Conservation (phyloP, 2,797 vertebrate species). For the Arctocebus calabarensis region DNA sequence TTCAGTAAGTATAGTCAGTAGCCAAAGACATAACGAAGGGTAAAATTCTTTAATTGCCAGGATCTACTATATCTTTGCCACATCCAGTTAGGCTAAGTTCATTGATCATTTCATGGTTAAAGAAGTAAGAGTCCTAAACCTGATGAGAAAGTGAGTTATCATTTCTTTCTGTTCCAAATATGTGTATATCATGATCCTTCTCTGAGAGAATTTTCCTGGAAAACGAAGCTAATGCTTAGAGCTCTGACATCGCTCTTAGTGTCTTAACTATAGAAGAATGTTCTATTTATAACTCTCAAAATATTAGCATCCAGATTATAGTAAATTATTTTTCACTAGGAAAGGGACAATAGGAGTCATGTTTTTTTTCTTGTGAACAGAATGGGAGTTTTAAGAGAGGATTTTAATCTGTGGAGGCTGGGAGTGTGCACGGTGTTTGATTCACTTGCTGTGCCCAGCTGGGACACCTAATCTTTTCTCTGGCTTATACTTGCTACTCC, state of each 20-base stretch:
- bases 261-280: conserved; percentile 58
- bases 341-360: conserved; percentile 33
- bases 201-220: conserved; percentile 5
- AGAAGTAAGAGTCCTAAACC: conserved; percentile 48
- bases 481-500: background rate
- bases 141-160: conserved; percentile 11
- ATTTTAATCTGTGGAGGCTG: background rate
- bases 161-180: conserved; percentile 52
- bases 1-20: background rate
- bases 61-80: background rate
- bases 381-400: conserved; percentile 30
- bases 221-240: conserved; percentile 1
- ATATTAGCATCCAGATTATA: conserved; percentile 45
- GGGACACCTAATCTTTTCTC: background rate
- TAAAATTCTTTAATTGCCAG: conserved; percentile 11
- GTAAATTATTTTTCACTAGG: conserved; percentile 58
- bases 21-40: background rate
- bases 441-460: background rate
- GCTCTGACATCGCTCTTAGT: conserved; percentile 32
- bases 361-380: background rate
- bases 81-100: background rate
- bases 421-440: background rate
- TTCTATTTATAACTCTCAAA: conserved; percentile 63
- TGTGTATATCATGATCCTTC: background rate
- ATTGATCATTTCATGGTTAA: conserved; percentile 33